Percentiles rank a stretch among this genome's conserved stretches.
Evolutionary conservation across 2,113 vertebrate genomes (phyloP).

Genomic region (Astur gentilis): DNA sequence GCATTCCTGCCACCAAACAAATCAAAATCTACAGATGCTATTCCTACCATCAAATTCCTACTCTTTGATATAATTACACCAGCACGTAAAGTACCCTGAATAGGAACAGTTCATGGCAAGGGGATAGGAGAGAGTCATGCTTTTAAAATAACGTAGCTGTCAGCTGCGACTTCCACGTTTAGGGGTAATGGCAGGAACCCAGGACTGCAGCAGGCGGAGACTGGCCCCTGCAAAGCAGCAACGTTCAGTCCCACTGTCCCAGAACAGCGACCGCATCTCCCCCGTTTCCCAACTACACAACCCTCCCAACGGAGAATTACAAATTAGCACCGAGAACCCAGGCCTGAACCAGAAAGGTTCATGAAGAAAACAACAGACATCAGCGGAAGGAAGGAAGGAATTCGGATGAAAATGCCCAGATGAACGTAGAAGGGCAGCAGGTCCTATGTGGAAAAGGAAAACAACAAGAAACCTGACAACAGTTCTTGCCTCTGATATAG

Average conservation of each 20-base stretch:
- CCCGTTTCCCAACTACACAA: fast-evolving
- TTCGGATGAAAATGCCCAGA: not conserved
- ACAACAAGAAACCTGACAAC: not conserved
- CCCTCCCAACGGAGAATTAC: not conserved
- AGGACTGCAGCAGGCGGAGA: not conserved
- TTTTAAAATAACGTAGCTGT: not conserved
- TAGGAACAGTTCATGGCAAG: not conserved
- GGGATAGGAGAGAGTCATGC: not conserved
- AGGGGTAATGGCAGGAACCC: not conserved
- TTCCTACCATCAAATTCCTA: not conserved
- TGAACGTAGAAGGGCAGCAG: not conserved
- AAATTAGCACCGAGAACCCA: not conserved
- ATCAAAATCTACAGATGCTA: not conserved
- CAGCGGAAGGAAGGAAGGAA: not conserved
- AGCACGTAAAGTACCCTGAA: not conserved
- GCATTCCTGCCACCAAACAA: not conserved
- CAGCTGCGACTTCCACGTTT: not conserved
- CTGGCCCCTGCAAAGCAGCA: not conserved
- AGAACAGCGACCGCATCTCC: not conserved
- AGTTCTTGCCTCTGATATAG: not conserved
- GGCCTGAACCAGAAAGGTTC: not conserved
- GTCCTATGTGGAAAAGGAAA: not conserved
- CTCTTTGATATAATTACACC: not conserved
- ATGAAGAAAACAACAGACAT: not conserved
- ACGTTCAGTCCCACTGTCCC: fast-evolving